These are phyloP conservation scores for Centropyge bicolor DNA, from an alignment of 2,797 vertebrate genomes.

Conservation along the genomic window DNA sequence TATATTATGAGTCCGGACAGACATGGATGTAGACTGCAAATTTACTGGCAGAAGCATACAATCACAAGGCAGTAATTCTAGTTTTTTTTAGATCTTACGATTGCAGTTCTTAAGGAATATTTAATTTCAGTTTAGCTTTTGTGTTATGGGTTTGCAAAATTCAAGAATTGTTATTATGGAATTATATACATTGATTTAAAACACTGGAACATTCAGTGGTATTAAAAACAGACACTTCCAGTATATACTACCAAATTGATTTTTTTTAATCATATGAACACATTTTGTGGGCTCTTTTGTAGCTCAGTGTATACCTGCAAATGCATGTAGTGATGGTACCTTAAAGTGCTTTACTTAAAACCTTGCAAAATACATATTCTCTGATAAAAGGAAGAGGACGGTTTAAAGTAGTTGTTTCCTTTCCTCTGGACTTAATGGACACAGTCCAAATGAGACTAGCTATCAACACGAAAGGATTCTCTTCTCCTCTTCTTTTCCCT, in stretches of 20 bases:
- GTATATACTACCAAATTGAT: not conserved
- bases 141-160: not conserved
- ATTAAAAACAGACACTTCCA: not conserved
- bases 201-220: not conserved
- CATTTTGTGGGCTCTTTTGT: not conserved
- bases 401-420: conserved; percentile 45
- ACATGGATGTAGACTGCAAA: too few relatives aligned
- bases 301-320: conserved; percentile 8
- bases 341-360: conserved; percentile 9
- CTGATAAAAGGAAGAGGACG: conserved; percentile 13
- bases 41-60: too few relatives aligned
- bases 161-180: not conserved
- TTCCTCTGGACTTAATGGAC: conserved; percentile 47
- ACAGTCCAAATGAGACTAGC: conserved; percentile 61
- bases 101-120: not conserved
- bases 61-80: too few relatives aligned
- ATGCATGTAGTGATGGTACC: conserved; percentile 1
- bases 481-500: conserved; percentile 11
- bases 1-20: too few relatives aligned
- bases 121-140: not conserved
- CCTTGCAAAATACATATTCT: conserved; percentile 4
- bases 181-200: not conserved
- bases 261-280: not conserved
- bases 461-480: conserved; percentile 49
- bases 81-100: not conserved